Conservation (phyloP, 2,888 invertebrate species). For the Tenthredo amoena region DNA sequence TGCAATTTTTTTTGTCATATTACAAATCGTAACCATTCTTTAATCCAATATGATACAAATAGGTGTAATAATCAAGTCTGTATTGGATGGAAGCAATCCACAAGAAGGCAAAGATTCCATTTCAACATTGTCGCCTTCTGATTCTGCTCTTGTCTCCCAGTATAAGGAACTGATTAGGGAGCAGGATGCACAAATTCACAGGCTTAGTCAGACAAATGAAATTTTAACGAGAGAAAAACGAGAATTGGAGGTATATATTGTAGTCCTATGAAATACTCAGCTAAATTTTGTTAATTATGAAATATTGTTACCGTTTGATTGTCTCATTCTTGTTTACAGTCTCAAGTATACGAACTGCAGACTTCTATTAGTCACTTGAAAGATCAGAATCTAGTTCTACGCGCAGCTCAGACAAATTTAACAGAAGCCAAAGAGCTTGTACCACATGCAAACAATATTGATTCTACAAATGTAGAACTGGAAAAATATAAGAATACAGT, state of each 20-base stretch:
- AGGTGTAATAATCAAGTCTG: constrained; percentile 81
- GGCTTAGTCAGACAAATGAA: constrained; percentile 71
- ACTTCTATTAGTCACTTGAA: constrained; percentile 87
- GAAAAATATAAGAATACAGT: constrained; percentile 66
- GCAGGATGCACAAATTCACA: constrained; percentile 87
- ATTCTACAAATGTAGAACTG: constrained; percentile 64
- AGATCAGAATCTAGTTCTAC: constrained; percentile 93
- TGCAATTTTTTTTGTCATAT: not conserved
- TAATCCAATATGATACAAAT: constrained; percentile 56
- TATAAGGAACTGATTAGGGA: constrained; percentile 95
- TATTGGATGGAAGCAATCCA: constrained; percentile 70
- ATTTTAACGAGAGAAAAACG: constrained; percentile 68
- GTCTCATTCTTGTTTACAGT: constrained; percentile 54
- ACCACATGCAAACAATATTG: constrained; percentile 56
- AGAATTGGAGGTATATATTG: constrained; percentile 67
- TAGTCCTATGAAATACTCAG: not conserved
- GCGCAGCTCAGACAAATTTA: constrained; percentile 80
- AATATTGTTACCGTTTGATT: not conserved
- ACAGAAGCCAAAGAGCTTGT: constrained; percentile 57
- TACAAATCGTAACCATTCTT: not conserved
- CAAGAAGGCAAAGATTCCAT: constrained; percentile 66
- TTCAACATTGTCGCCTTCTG: constrained; percentile 65
- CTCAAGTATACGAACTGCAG: constrained; percentile 84
- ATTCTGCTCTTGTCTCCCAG: constrained; percentile 81
- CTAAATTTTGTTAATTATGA: not conserved